Conservation (phyloP, 2,888 invertebrate genomes). For the Drosophila putrida region DNA sequence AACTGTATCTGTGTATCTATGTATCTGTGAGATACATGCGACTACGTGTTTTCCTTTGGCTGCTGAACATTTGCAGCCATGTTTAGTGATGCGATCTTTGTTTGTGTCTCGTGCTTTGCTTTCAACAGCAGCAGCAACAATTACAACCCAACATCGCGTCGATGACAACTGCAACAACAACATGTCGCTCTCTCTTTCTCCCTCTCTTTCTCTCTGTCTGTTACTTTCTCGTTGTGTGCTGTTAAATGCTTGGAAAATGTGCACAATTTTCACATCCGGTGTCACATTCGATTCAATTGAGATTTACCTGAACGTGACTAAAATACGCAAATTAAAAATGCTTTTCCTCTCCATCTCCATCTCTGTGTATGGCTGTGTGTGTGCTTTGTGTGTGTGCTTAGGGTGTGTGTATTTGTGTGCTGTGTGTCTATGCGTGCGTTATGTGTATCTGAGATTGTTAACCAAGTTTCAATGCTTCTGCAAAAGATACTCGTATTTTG, state of each 20-base stretch:
- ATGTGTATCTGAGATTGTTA: constrained; percentile 42
- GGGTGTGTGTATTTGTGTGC: constrained; percentile 26
- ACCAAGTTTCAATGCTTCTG: constrained; percentile 10
- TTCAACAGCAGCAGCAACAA: constrained; percentile 58
- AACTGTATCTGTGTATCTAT: no score
- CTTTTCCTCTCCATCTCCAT: constrained; percentile 19
- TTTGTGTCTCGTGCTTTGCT: constrained; percentile 79
- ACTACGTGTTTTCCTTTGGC: constrained; percentile 73
- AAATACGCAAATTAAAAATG: constrained; percentile 81
- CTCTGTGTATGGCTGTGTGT: constrained; percentile 16
- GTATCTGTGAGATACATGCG: constrained; percentile 59
- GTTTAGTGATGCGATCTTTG: constrained; percentile 79
- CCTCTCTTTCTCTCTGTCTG: not conserved
- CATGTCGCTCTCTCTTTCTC: constrained; percentile 25
- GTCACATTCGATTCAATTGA: constrained; percentile 83
- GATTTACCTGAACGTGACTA: constrained; percentile 83
- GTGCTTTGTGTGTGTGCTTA: constrained; percentile 9
- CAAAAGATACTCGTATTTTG: constrained; percentile 12
- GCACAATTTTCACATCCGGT: constrained; percentile 82
- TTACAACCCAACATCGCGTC: constrained; percentile 37
- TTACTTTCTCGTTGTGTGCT: constrained; percentile 37
- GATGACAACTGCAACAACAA: constrained; percentile 39
- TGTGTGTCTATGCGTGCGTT: constrained; percentile 32
- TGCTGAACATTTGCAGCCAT: constrained; percentile 72
- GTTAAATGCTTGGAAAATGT: constrained; percentile 79